phyloP scores from a whole-genome alignment of 2,113 vertebrate species.

The Orthochromis malagaraziensis region DNA sequence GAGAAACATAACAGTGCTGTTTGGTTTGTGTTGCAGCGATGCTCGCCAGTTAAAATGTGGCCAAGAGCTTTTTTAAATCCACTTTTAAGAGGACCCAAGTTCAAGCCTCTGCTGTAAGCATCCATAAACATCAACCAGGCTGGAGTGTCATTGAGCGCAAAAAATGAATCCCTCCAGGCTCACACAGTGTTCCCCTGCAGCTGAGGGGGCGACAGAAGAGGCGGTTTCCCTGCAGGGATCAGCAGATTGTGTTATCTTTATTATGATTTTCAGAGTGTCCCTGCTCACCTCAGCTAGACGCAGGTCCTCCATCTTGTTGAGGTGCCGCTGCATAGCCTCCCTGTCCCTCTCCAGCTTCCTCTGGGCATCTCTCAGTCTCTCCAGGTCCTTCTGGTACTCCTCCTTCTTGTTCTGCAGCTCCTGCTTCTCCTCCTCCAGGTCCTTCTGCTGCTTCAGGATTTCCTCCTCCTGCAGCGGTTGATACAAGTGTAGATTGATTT shows the following conservation, averaged over 20 bases:
- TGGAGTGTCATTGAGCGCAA: not conserved
- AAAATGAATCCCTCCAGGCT: not conserved
- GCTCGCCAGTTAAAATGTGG: not conserved
- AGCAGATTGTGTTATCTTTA: not conserved
- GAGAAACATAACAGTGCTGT: not conserved
- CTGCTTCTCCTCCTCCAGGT: constrained; percentile 71
- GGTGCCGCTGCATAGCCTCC: constrained; percentile 74
- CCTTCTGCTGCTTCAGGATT: constrained; percentile 54
- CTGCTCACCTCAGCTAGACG: constrained; percentile 46
- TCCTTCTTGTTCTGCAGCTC: constrained; percentile 75
- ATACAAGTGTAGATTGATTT: not conserved
- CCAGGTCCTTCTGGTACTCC: constrained; percentile 83
- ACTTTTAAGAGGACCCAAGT: not conserved
- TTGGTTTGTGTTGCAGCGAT: not conserved
- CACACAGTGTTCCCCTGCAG: not conserved
- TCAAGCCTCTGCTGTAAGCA: not conserved
- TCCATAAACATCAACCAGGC: not conserved
- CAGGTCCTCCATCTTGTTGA: constrained; percentile 69
- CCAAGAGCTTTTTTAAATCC: not conserved
- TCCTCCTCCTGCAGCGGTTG: constrained; percentile 70
- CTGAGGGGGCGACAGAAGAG: not conserved
- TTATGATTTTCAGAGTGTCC: not conserved
- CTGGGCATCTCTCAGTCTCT: constrained; percentile 81
- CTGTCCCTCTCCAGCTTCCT: constrained; percentile 83
- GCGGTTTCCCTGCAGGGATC: not conserved